These are phyloP conservation scores for Zosterops lateralis DNA, from an alignment of 2,113 vertebrate species.

Conservation along the genomic window DNA sequence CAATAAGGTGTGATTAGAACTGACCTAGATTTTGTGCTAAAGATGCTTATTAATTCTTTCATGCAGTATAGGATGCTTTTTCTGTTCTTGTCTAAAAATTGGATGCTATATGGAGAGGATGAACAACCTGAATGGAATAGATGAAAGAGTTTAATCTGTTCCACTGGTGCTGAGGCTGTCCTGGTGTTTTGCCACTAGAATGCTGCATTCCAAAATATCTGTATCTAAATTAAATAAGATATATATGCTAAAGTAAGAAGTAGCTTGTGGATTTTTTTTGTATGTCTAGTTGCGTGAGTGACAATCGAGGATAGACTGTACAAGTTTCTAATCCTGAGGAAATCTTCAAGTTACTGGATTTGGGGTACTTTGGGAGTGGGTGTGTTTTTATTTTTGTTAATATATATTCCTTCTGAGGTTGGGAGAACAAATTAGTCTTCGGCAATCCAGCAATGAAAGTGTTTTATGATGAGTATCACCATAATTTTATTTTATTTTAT, in stretches of 20 bases:
- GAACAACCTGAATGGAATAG: not conserved
- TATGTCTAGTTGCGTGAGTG: not conserved
- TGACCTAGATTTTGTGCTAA: not conserved
- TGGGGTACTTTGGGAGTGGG: not conserved
- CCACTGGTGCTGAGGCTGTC: not conserved
- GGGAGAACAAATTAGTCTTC: not conserved
- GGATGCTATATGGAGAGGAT: accelerated
- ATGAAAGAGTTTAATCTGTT: not conserved
- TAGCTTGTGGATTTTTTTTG: not conserved
- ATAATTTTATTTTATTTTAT: not conserved
- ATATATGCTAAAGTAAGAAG: not conserved
- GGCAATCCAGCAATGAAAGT: not conserved
- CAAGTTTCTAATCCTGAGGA: not conserved
- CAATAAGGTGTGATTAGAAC: not conserved
- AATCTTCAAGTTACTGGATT: not conserved
- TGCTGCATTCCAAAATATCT: not conserved
- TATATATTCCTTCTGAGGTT: not conserved
- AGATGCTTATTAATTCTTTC: not conserved
- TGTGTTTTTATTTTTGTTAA: not conserved
- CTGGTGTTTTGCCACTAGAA: not conserved
- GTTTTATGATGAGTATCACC: not conserved
- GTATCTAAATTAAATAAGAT: not conserved
- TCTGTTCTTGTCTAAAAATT: not conserved
- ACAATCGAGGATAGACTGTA: not conserved
- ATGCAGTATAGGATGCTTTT: not conserved